Conservation (phyloP, 2,113 vertebrate genomes). For the Alligator mississippiensis region DNA sequence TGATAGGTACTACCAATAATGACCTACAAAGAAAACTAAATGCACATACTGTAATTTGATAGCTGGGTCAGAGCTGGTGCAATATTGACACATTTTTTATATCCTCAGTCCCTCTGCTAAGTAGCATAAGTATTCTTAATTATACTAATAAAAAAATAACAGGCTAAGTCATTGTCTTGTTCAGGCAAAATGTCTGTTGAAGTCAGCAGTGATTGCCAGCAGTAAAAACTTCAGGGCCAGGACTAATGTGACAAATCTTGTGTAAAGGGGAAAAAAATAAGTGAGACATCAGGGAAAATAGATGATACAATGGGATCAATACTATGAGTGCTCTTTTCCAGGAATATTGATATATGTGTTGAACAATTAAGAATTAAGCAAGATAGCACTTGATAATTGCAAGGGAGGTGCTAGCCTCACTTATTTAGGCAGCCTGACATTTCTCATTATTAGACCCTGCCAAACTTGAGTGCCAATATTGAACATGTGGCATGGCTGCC, state of each 20-base stretch:
- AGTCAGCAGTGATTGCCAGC: not conserved
- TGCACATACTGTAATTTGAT: not conserved
- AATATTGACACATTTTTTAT: constrained; percentile 4
- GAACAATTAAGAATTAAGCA: not conserved
- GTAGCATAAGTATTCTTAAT: not conserved
- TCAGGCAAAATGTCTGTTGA: not conserved
- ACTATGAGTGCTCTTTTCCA: not conserved
- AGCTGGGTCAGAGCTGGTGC: not conserved
- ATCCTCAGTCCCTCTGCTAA: constrained; percentile 5
- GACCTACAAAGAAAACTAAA: constrained; percentile 18
- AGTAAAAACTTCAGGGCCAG: not conserved
- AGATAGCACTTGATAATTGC: not conserved
- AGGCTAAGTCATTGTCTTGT: not conserved
- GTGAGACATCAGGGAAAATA: not conserved
- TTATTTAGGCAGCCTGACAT: not conserved
- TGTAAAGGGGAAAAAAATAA: not conserved
- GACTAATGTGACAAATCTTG: not conserved
- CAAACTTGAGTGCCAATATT: not conserved
- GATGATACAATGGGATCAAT: not conserved
- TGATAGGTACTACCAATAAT: not conserved
- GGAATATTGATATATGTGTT: not conserved
- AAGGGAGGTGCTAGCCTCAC: not conserved
- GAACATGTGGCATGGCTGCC: not conserved
- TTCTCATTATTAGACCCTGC: not conserved
- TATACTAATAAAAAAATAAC: constrained; percentile 37